phyloP scores from a whole-genome alignment of 1,140 invertebrate species.

The Adelges cooleyi region DNA sequence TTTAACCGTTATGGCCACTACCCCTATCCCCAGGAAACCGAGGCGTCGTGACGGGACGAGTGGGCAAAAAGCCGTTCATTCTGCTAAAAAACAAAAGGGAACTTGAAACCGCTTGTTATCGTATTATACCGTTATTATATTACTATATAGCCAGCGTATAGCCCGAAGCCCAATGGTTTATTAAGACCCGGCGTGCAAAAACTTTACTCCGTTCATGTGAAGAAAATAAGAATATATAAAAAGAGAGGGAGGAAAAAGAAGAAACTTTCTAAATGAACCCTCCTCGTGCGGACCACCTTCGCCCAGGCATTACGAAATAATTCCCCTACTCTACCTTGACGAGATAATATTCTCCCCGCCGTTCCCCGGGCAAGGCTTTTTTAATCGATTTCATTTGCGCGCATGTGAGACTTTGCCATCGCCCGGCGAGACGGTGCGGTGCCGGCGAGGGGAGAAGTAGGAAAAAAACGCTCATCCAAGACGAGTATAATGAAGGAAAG shows the following conservation, averaged over 20 bases:
- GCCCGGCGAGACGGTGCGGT: no score
- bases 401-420: constrained; percentile 29
- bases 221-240: constrained; percentile 26
- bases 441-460: background rate
- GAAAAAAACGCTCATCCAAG: constrained; percentile 27
- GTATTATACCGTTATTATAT: constrained; percentile 26
- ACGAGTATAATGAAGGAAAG: constrained; percentile 28
- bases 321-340: constrained; percentile 17
- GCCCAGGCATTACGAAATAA: constrained; percentile 23
- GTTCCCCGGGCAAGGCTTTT: constrained; percentile 22
- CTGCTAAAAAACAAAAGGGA: constrained; percentile 24
- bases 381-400: constrained; percentile 32
- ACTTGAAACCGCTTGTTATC: constrained; percentile 28
- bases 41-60: background rate
- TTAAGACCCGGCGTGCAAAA: constrained; percentile 21
- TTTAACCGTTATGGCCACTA: constrained; percentile 12
- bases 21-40: background rate
- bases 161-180: constrained; percentile 18
- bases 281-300: background rate
- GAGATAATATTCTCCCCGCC: constrained; percentile 17
- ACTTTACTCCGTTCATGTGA: constrained; percentile 27
- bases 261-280: constrained; percentile 28
- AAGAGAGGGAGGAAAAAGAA: background rate
- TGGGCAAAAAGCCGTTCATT: constrained; percentile 7
- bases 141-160: constrained; percentile 10